These are phyloP conservation scores for Penaeus indicus DNA, from an alignment of 1,140 invertebrate genomes.

Conservation along the genomic window DNA sequence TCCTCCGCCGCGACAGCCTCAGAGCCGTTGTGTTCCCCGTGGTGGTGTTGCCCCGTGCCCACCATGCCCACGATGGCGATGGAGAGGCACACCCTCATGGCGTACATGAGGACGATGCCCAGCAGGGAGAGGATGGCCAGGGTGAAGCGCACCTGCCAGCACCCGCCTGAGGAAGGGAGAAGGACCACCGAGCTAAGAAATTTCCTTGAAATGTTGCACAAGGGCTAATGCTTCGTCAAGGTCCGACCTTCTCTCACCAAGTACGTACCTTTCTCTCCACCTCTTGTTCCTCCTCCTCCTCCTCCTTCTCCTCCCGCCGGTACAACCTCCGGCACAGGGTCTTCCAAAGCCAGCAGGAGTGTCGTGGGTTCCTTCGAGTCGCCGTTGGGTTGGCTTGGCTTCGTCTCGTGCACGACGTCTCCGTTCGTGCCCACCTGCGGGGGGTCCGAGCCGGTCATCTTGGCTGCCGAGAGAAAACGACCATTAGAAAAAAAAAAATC, in stretches of 20 bases:
- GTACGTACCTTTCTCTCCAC: neutral
- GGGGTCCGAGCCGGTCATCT: too few species aligned
- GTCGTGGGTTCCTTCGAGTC: too few species aligned
- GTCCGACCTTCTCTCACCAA: neutral
- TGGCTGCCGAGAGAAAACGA: too few species aligned
- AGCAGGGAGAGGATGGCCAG: constrained; percentile 38
- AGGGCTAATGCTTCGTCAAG: neutral
- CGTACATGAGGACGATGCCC: constrained; percentile 57
- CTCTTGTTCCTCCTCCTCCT: too few species aligned
- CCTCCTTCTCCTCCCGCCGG: neutral
- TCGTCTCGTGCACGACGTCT: too few species aligned
- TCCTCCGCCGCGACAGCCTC: neutral
- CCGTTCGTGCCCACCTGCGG: too few species aligned
- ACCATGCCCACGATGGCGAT: constrained; percentile 58
- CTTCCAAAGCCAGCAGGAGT: too few species aligned
- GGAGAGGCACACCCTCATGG: constrained; percentile 49
- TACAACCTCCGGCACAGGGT: neutral
- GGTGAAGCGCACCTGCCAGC: constrained; percentile 56
- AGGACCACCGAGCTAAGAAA: constrained; percentile 16
- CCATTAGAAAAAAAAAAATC: too few species aligned
- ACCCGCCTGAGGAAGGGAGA: neutral
- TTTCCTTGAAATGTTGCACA: neutral
- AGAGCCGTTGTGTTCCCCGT: neutral
- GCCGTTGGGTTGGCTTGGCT: too few species aligned
- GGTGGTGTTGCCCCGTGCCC: constrained; percentile 9